phyloP scores from a whole-genome alignment of 2,888 invertebrate genomes.

The Biston betularia region DNA sequence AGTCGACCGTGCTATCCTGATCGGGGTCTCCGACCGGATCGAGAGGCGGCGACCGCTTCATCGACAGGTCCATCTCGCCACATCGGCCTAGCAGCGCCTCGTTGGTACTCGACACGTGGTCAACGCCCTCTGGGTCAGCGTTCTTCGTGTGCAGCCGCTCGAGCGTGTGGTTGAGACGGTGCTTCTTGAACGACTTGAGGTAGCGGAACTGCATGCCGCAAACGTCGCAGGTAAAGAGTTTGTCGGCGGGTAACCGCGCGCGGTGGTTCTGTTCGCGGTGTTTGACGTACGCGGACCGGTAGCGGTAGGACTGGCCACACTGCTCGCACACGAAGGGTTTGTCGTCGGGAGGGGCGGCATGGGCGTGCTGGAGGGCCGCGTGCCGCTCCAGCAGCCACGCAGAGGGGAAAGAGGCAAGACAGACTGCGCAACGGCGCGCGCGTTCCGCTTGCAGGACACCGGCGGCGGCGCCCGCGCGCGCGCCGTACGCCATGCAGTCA shows the following conservation, averaged over 20 bases:
- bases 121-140: conserved; percentile 84
- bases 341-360: conserved; percentile 88
- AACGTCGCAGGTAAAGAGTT: conserved; percentile 95
- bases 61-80: conserved; percentile 86
- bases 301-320: conserved; percentile 95
- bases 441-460: conserved; percentile 73
- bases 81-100: conserved; percentile 86
- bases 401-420: conserved; percentile 94
- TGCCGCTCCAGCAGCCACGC: conserved; percentile 95
- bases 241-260: conserved; percentile 94
- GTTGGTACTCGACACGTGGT: conserved; percentile 91
- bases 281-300: conserved; percentile 90
- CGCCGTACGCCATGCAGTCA: conserved; percentile 77
- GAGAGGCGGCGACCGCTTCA: conserved; percentile 81
- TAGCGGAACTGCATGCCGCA: conserved; percentile 97
- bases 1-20: conserved; percentile 91
- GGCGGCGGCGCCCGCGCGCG: conserved; percentile 68
- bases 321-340: conserved; percentile 97
- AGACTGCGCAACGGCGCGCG: conserved; percentile 90
- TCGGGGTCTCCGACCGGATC: conserved; percentile 85
- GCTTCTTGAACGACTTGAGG: conserved; percentile 95
- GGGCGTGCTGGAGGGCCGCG: conserved; percentile 92
- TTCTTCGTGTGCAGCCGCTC: conserved; percentile 92
- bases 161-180: conserved; percentile 94
- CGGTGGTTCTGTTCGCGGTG: conserved; percentile 96